Evolutionary conservation across 2,888 invertebrate species (phyloP).

Genomic region (Myopa tessellatipennis): DNA sequence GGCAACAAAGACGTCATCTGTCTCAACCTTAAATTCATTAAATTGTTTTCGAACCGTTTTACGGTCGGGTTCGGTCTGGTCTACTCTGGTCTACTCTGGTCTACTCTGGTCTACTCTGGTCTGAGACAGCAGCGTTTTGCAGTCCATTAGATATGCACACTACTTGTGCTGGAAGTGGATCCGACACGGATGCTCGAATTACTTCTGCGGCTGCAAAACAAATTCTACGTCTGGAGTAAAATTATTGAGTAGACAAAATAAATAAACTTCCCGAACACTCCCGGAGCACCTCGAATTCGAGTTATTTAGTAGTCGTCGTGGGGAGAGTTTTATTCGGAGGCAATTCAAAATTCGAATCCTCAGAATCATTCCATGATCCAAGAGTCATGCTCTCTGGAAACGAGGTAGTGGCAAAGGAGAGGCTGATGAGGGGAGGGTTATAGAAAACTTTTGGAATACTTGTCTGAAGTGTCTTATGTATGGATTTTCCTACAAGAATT

Average conservation of each 20-base stretch:
- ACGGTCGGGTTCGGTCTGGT: not conserved
- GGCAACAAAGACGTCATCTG: not conserved
- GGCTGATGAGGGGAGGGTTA: too few relatives aligned
- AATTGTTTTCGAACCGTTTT: slow-evolving; percentile 32
- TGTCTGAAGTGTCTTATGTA: too few relatives aligned
- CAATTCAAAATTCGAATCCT: too few relatives aligned
- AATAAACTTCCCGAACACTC: not conserved
- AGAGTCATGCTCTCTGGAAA: too few relatives aligned
- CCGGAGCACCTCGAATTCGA: not conserved
- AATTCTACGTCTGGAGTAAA: not conserved
- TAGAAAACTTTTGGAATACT: too few relatives aligned
- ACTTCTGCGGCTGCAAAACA: slow-evolving; percentile 1
- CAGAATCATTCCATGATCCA: too few relatives aligned
- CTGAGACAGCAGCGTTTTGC: not conserved
- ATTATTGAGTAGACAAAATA: not conserved
- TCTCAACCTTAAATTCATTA: slow-evolving; percentile 14
- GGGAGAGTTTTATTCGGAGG: too few relatives aligned
- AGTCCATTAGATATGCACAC: slow-evolving; percentile 15
- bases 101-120: not conserved
- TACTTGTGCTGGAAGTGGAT: not conserved
- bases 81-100: not conserved
- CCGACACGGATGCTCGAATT: slow-evolving; percentile 9
- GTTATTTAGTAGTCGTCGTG: too few relatives aligned
- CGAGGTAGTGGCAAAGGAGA: not conserved
- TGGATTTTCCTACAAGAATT: too few relatives aligned